These are phyloP conservation scores for Cynopterus brachyotis DNA, from an alignment of 2,113 vertebrate species.

Conservation along the genomic window DNA sequence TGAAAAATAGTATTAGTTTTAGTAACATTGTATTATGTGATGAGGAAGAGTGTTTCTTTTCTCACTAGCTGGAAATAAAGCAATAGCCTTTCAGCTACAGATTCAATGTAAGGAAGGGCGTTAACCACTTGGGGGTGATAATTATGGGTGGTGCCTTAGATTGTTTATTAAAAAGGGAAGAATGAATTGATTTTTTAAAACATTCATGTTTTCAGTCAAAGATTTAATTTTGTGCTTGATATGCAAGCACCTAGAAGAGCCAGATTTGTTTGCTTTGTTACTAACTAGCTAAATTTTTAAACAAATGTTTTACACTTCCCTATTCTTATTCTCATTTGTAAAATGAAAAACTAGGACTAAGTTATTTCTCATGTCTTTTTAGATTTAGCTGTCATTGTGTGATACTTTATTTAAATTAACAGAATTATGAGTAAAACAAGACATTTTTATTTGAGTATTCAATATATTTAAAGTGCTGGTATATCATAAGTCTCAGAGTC, in stretches of 20 bases:
- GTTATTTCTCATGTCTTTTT: not conserved
- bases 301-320: not conserved
- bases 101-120: constrained; percentile 52
- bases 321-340: constrained; percentile 8
- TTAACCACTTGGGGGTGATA: constrained; percentile 56
- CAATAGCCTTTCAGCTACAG: not conserved
- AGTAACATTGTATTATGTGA: not conserved
- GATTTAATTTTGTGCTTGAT: constrained; percentile 36
- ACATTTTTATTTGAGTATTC: constrained; percentile 49
- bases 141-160: constrained; percentile 37
- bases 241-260: not conserved
- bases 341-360: not conserved
- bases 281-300: constrained; percentile 12
- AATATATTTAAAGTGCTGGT: constrained; percentile 23
- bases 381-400: constrained; percentile 4
- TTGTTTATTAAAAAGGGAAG: constrained; percentile 51
- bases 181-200: constrained; percentile 60
- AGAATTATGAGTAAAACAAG: constrained; percentile 9
- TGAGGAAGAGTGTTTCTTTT: not conserved
- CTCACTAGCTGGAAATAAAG: constrained; percentile 46
- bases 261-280: constrained; percentile 34
- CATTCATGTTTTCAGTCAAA: constrained; percentile 57
- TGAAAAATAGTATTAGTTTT: constrained; percentile 41
- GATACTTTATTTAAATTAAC: constrained; percentile 43
- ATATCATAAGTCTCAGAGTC: not conserved